Conservation (phyloP, 2,797 vertebrate species). For the Sebastes variabilis region DNA sequence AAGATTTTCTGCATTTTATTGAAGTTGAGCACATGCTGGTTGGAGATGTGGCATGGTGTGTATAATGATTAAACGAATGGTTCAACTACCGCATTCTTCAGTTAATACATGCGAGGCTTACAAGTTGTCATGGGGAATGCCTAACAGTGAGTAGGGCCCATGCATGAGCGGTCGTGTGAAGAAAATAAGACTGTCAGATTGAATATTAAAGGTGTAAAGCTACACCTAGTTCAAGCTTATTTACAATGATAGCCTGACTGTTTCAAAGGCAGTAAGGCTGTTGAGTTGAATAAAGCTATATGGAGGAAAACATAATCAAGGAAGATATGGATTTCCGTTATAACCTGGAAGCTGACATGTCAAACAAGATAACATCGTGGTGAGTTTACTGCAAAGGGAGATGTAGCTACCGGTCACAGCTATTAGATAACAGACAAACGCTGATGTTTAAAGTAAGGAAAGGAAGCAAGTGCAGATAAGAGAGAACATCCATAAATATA, state of each 20-base stretch:
- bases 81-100: neutral
- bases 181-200: neutral
- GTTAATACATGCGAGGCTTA: neutral
- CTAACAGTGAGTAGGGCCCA: neutral
- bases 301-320: neutral
- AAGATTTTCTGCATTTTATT: neutral
- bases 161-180: neutral
- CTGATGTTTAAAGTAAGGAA: neutral
- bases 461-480: neutral
- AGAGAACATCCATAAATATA: neutral
- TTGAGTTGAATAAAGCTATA: neutral
- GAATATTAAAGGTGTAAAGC: neutral
- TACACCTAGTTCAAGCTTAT: no score
- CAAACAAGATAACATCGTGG: neutral
- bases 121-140: neutral
- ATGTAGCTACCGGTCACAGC: neutral
- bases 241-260: no score
- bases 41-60: neutral
- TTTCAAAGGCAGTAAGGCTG: neutral
- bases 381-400: neutral
- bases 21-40: neutral
- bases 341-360: neutral
- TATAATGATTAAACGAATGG: conserved; percentile 47
- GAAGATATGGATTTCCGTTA: neutral
- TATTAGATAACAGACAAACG: neutral